Conservation (phyloP, 2,797 vertebrate genomes). For the Lagorchestes hirsutus region DNA sequence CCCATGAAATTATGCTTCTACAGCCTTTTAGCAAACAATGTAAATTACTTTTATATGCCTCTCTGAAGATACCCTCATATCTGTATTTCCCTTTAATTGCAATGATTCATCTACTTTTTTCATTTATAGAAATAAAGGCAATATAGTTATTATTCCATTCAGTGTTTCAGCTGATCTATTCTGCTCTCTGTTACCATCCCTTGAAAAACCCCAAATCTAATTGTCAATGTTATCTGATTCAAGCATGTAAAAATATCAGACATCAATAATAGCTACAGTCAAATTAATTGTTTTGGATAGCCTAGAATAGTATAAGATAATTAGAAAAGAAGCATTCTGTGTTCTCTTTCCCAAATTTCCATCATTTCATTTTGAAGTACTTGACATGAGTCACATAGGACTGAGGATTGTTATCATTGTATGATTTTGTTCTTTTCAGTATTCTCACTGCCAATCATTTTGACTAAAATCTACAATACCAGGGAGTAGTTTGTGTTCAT, state of each 20-base stretch:
- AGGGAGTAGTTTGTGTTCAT: too few species aligned
- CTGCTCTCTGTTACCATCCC: not conserved
- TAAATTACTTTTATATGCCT: not conserved
- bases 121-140: not conserved
- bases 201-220: not conserved
- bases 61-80: too few species aligned
- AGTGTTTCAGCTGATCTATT: not conserved
- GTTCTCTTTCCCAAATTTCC: not conserved
- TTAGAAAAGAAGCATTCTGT: not conserved
- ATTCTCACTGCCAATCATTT: not conserved
- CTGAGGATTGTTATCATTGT: not conserved
- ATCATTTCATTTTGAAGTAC: not conserved
- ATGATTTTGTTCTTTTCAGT: not conserved
- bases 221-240: not conserved
- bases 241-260: not conserved
- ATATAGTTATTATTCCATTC: not conserved
- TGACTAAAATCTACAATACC: not conserved
- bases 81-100: not conserved
- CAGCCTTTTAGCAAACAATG: too few species aligned
- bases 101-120: not conserved
- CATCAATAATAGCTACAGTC: not conserved
- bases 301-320: not conserved
- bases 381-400: not conserved
- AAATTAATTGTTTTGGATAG: not conserved
- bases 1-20: too few species aligned